phyloP scores from a whole-genome alignment of 2,888 invertebrate species.

The Sphinx pinastri region DNA sequence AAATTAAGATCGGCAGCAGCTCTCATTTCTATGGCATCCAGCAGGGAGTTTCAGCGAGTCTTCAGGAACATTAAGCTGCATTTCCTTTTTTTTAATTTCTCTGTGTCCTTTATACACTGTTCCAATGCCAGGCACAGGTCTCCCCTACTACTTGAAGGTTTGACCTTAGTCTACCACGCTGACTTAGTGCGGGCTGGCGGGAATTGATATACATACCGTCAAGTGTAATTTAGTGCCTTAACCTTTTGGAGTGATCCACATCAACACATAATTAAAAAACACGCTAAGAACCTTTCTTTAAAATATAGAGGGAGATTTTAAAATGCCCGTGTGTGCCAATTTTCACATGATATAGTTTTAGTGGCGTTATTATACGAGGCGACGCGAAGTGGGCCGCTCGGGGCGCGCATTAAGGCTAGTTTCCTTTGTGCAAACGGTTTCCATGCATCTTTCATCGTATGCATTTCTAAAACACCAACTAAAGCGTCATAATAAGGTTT shows the following conservation, averaged over 20 bases:
- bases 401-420: slow-evolving; percentile 28
- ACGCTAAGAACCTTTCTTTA: background rate
- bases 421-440: slow-evolving; percentile 43
- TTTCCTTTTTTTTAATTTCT: too few species aligned
- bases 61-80: too few species aligned
- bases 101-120: too few species aligned
- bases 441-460: slow-evolving; percentile 45
- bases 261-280: too few species aligned
- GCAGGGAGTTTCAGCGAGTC: too few species aligned
- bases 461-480: slow-evolving; percentile 37
- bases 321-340: slow-evolving; percentile 29
- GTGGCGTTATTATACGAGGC: slow-evolving; percentile 35
- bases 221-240: too few species aligned
- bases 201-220: too few species aligned
- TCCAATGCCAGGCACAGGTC: too few species aligned
- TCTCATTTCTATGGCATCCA: too few species aligned
- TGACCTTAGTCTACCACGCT: background rate
- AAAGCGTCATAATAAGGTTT: slow-evolving; percentile 21
- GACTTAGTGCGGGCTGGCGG: background rate
- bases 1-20: too few species aligned
- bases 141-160: slow-evolving; percentile 8
- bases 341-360: slow-evolving; percentile 38
- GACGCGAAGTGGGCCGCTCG: slow-evolving; percentile 38
- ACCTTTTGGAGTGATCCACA: too few species aligned
- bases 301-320: background rate